Conservation (phyloP, 2,888 invertebrate species). For the Fragum fragum region DNA sequence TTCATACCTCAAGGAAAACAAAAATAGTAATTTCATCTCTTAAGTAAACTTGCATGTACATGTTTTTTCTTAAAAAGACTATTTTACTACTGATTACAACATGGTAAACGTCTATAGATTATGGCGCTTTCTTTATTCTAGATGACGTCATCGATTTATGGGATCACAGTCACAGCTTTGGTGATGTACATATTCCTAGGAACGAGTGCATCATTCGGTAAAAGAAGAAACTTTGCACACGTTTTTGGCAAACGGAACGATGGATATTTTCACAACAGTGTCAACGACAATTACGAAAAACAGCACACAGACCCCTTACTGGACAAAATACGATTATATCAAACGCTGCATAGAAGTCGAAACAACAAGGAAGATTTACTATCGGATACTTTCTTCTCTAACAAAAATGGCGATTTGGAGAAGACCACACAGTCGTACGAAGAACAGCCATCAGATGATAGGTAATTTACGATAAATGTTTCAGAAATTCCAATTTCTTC, state of each 20-base stretch:
- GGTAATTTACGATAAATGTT: too few relatives aligned
- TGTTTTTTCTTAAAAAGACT: too few relatives aligned
- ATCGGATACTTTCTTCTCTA: neutral
- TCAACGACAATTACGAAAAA: neutral
- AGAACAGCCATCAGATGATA: neutral
- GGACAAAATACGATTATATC: conserved; percentile 16
- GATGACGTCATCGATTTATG: conserved; percentile 29
- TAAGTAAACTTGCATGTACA: too few relatives aligned
- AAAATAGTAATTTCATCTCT: too few relatives aligned
- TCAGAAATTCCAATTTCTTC: too few relatives aligned
- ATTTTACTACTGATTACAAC: too few relatives aligned
- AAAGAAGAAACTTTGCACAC: conserved; percentile 36
- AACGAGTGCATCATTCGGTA: conserved; percentile 18
- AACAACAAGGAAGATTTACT: neutral
- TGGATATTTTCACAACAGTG: conserved; percentile 10
- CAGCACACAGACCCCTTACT: conserved; percentile 12
- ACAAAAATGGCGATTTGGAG: neutral
- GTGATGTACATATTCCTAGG: conserved; percentile 24
- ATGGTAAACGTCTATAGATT: too few relatives aligned
- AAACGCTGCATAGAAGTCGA: neutral
- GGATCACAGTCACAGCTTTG: conserved; percentile 14
- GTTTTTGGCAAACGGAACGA: conserved; percentile 41
- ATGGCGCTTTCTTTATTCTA: too few relatives aligned
- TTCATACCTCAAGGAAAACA: too few relatives aligned
- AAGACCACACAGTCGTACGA: neutral